Base-by-base conservation (phyloP, 37 sponge, comb jelly and placozoan species). In the Spongia lamella region DNA sequence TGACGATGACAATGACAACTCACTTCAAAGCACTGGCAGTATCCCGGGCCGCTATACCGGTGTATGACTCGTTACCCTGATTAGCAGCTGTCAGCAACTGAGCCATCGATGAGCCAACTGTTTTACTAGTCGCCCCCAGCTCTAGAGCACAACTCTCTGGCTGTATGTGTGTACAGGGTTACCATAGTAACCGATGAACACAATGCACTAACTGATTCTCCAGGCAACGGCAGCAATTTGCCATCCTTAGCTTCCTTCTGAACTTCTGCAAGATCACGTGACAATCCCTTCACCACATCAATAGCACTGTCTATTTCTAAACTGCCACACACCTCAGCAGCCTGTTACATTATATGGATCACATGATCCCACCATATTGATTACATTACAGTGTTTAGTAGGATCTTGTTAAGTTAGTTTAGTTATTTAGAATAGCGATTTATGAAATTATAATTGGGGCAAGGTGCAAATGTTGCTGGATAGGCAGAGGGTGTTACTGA, bases 21-120 rank as follows among this genome's bases (percentile, higher is more conserved):
- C 77, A 73, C 25, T 72, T 63, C 22, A 98, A 89, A 35, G 93
- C 84, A 78, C 92, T 92, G 35, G 96, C 96, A 14, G 93, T 95
- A 56, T 98, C 96, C 20, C 99, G 65, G 13, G 96, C 90, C 15
- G 99, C 96, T 21, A 97, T 91, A 7, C 99, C 96, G 35, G 99
- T 98, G 86, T 98, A 98, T 84, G 86, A 90, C 66, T 95, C 99
- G 58, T 98, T 98, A 70, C 84, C 90, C 75, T 98, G 99, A 61
- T 90, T 87, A 34, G 96, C 96, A 49, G 99, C 96, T 30, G 96
- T 98, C 29, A 95, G 83, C 15, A 98, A 81, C 73, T 98, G 99
- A 16, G 96, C 99, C 96, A 98, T 98, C 59, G 94, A 87, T 21
- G 93, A 88, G n/a, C 99, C 99, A 3, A 98, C 94, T 5, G 86